Conservation (phyloP, 2,113 vertebrate genomes). For the Syngnathus floridae region DNA sequence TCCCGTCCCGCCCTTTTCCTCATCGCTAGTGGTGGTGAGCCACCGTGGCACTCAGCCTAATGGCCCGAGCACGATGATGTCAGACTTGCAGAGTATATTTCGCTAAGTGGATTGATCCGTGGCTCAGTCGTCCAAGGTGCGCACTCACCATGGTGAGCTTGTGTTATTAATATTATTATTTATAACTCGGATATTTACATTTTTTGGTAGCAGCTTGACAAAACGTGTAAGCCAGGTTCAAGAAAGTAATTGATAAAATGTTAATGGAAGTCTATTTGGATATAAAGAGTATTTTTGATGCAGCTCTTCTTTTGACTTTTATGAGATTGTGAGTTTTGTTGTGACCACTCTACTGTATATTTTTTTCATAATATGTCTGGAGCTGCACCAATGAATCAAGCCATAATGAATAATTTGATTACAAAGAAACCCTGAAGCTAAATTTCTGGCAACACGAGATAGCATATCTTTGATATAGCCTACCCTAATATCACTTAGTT, state of each 20-base stretch:
- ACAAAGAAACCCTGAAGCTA: too few relatives aligned
- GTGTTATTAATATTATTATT: neutral
- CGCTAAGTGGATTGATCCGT: constrained; percentile 67
- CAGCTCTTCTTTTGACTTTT: too few relatives aligned
- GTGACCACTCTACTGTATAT: too few relatives aligned
- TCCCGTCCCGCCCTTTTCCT: neutral
- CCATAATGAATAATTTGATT: too few relatives aligned
- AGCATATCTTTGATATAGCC: too few relatives aligned
- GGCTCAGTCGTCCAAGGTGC: constrained; percentile 39
- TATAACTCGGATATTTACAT: neutral
- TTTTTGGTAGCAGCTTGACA: neutral
- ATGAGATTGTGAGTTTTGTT: too few relatives aligned
- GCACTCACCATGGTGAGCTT: neutral
- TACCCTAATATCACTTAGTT: too few relatives aligned
- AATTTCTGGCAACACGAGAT: too few relatives aligned
- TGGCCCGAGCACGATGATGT: constrained; percentile 60
- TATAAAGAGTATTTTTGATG: too few relatives aligned
- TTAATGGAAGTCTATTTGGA: too few relatives aligned
- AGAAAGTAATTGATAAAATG: neutral
- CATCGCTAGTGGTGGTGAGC: constrained; percentile 27
- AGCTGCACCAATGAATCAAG: too few relatives aligned
- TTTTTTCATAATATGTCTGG: too few relatives aligned
- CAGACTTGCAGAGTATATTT: constrained; percentile 65
- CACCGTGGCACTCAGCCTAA: constrained; percentile 65
- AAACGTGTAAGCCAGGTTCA: neutral